Evolutionary conservation across 2,113 vertebrate genomes (phyloP).

Genomic region (Taxidea taxus): DNA sequence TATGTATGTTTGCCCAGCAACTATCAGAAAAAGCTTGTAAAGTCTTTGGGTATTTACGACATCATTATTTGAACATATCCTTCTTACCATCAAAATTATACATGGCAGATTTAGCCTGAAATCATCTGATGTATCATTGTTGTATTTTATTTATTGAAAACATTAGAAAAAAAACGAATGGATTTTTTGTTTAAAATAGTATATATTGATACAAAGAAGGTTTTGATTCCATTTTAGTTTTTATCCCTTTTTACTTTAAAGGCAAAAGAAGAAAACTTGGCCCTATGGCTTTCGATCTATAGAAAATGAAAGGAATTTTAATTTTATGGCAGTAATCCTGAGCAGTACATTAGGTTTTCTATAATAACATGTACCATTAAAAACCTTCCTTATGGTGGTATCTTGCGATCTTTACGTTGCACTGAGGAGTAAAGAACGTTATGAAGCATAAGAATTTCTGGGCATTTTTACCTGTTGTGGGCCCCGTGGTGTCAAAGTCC

Average conservation of each 20-base stretch:
- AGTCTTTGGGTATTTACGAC: background rate
- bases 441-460: constrained; percentile 46
- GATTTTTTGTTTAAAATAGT: background rate
- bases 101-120: background rate
- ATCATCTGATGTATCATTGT: constrained; percentile 13
- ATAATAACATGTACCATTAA: constrained; percentile 60
- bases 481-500: constrained; percentile 77
- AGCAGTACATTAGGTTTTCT: constrained; percentile 68
- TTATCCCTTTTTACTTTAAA: constrained; percentile 41
- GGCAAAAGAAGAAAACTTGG: constrained; percentile 21
- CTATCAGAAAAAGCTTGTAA: background rate
- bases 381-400: constrained; percentile 38
- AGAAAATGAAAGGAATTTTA: constrained; percentile 56
- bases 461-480: constrained; percentile 83
- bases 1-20: background rate
- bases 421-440: background rate
- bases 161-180: background rate
- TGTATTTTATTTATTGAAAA: background rate
- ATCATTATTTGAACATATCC: background rate
- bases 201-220: background rate
- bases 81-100: background rate
- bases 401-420: background rate
- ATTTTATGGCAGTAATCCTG: constrained; percentile 58
- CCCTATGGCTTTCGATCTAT: constrained; percentile 27
- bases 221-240: background rate